These are phyloP conservation scores for Drosophila sproati DNA, from an alignment of 1,140 invertebrate species.

Conservation along the genomic window DNA sequence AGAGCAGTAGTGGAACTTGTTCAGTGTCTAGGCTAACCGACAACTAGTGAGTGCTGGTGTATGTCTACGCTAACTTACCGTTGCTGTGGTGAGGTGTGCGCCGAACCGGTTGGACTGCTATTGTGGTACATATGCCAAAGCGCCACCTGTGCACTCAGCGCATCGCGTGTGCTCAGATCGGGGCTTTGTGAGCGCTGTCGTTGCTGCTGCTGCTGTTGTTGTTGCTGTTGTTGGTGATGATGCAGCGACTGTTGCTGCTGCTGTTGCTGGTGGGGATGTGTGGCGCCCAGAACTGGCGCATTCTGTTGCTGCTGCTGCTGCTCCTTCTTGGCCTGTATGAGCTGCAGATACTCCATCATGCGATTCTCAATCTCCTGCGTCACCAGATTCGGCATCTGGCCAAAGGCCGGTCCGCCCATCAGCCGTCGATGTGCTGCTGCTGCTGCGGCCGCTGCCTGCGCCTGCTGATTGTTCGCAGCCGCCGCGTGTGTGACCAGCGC, in stretches of 20 bases:
- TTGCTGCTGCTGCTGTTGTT: conserved; percentile 84
- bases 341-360: conserved; percentile 92
- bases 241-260: conserved; percentile 84
- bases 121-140: conserved; percentile 93
- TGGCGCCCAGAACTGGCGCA: conserved; percentile 58
- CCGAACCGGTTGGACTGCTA: conserved; percentile 81
- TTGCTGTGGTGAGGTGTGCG: conserved; percentile 77
- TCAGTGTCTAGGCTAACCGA: not conserved
- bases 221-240: conserved; percentile 85
- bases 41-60: not conserved
- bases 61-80: conserved; percentile 48
- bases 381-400: conserved; percentile 86
- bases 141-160: conserved; percentile 89
- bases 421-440: conserved; percentile 82
- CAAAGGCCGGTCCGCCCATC: conserved; percentile 75
- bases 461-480: conserved; percentile 83
- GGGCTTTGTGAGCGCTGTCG: conserved; percentile 86
- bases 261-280: conserved; percentile 85
- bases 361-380: conserved; percentile 89
- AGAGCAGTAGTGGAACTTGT: not conserved
- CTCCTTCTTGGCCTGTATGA: conserved; percentile 87
- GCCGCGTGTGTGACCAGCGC: conserved; percentile 88
- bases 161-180: conserved; percentile 85
- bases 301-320: conserved; percentile 85
- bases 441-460: conserved; percentile 72